Conservation (phyloP, 2,113 vertebrate species). For the Lepidiolamprologus cunningtoni region DNA sequence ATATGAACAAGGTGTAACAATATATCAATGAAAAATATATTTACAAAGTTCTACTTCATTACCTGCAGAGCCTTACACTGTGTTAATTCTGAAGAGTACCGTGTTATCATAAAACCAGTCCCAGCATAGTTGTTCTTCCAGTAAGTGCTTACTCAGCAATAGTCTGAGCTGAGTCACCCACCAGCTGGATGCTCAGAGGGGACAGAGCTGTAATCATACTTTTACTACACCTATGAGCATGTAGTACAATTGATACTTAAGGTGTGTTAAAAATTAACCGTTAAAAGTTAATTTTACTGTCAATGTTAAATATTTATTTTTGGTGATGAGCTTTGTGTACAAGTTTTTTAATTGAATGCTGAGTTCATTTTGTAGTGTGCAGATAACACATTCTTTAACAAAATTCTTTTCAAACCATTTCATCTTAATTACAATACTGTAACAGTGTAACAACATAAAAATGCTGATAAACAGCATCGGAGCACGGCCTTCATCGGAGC, state of each 20-base stretch:
- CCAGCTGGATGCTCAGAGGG: background rate
- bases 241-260: background rate
- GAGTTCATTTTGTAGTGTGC: background rate
- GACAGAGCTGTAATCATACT: background rate
- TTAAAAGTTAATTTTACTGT: background rate
- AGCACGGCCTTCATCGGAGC: rapidly evolving
- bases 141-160: background rate
- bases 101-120: background rate
- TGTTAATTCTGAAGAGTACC: background rate
- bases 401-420: background rate
- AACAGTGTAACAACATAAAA: background rate
- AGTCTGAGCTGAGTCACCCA: constrained; percentile 16
- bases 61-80: background rate
- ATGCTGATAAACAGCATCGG: background rate
- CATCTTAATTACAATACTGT: background rate
- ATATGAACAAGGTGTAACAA: background rate
- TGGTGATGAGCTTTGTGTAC: background rate
- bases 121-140: background rate
- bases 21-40: background rate
- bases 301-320: background rate
- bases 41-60: background rate
- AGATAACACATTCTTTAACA: background rate
- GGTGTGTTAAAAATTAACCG: background rate
- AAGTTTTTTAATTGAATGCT: background rate
- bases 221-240: background rate